Evolutionary conservation across 1,140 invertebrate genomes (phyloP).

Genomic region (Zaprionus ornatus): DNA sequence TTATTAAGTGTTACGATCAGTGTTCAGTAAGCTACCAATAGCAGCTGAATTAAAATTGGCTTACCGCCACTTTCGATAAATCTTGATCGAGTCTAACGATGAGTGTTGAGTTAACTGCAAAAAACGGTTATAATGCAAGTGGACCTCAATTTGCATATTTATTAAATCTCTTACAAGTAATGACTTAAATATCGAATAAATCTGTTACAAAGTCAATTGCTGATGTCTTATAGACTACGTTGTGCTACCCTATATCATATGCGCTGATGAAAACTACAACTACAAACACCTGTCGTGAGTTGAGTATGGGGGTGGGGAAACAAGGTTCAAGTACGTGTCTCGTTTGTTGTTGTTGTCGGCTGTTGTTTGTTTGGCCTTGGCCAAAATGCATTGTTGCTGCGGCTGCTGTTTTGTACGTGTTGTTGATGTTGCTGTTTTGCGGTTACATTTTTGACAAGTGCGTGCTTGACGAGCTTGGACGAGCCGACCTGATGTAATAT

Average conservation of each 20-base stretch:
- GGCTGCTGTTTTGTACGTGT: conserved; percentile 34
- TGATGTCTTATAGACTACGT: no score
- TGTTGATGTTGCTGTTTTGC: conserved; percentile 56
- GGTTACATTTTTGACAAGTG: conserved; percentile 77
- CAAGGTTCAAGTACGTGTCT: conserved; percentile 79
- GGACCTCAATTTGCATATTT: no score
- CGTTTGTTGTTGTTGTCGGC: conserved; percentile 53
- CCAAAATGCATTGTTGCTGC: conserved; percentile 73
- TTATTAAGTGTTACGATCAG: no score
- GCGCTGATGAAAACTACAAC: conserved; percentile 35
- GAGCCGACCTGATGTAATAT: conserved; percentile 53
- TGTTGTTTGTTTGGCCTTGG: conserved; percentile 67
- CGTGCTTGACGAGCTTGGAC: conserved; percentile 42
- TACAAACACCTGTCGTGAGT: conserved; percentile 72
- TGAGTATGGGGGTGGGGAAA: conserved; percentile 58
- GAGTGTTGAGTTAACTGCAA: no score
- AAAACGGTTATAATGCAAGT: no score
- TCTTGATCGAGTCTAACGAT: no score
- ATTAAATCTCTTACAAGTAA: no score
- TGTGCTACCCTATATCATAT: neutral
- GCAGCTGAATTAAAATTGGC: no score
- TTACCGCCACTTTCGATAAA: no score
- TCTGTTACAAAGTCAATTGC: no score
- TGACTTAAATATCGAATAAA: no score
- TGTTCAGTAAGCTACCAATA: no score